Percentiles rank a stretch among this genome's conserved stretches.
phyloP scores from a whole-genome alignment of 2,113 vertebrate genomes.

The Etia nguti region DNA sequence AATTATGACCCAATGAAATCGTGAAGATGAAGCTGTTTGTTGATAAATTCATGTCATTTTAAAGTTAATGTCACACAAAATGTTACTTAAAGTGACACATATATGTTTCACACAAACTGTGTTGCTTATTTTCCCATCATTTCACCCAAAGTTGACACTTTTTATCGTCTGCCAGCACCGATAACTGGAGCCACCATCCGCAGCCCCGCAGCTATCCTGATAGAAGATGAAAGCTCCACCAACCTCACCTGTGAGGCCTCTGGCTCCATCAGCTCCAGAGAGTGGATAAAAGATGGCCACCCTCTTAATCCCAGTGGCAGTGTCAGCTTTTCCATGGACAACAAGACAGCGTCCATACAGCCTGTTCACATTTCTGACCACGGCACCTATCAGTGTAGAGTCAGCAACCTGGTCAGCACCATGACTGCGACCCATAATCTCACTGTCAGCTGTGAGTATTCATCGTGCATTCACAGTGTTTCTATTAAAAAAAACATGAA shows the following conservation, averaged over 20 bases:
- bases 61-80: neutral
- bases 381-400: constrained; percentile 51
- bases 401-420: constrained; percentile 58
- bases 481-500: neutral
- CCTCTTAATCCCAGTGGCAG: neutral
- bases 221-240: constrained; percentile 44
- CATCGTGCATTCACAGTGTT: neutral
- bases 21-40: neutral
- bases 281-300: constrained; percentile 48
- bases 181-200: constrained; percentile 34
- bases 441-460: constrained; percentile 65
- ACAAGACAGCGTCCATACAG: constrained; percentile 27
- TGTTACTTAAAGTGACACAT: neutral
- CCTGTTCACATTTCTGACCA: constrained; percentile 33
- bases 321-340: constrained; percentile 44
- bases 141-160: neutral
- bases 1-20: neutral
- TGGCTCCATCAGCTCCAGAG: constrained; percentile 30
- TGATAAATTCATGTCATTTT: accelerated
- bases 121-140: neutral
- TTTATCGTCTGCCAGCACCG: neutral
- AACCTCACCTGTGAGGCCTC: constrained; percentile 56
- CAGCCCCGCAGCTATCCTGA: constrained; percentile 24
- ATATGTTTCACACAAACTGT: neutral
- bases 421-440: constrained; percentile 8